These are phyloP conservation scores for Gallinago nigripennis DNA, from an alignment of 2,797 vertebrate species.

Conservation along the genomic window DNA sequence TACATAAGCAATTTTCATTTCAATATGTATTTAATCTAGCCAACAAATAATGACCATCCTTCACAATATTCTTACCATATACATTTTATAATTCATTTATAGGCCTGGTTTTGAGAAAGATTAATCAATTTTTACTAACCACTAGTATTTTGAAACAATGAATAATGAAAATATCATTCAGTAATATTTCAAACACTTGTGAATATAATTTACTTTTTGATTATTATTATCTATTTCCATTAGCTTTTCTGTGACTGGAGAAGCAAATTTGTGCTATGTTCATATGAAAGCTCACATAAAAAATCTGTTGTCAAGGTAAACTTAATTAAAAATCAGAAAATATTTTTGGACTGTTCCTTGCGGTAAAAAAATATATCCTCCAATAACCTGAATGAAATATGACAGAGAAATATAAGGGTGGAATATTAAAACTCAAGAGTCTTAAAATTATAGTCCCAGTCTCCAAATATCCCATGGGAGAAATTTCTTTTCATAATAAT, in stretches of 20 bases:
- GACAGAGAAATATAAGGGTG: background rate
- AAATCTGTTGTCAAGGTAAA: conserved; percentile 5
- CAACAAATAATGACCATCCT: background rate
- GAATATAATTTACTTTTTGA: background rate
- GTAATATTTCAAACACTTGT: background rate
- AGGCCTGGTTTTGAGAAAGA: background rate
- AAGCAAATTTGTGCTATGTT: background rate
- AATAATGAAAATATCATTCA: background rate
- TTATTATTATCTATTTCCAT: background rate
- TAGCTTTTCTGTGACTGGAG: background rate
- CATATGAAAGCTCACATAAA: conserved; percentile 7
- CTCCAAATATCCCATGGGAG: background rate
- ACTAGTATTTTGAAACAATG: background rate
- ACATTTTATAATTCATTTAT: background rate
- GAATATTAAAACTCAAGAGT: background rate
- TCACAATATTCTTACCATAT: background rate
- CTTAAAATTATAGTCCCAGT: background rate
- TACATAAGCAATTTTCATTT: background rate
- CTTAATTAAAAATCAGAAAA: conserved; percentile 24
- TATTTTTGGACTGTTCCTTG: background rate
- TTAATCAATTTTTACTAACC: background rate
- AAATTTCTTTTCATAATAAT: background rate
- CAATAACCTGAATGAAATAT: background rate
- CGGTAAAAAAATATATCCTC: background rate
- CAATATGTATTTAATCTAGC: background rate